A percentile compares a stretch with the other conserved stretches of the same genome.
These are phyloP conservation scores for Agrypnia vestita DNA, from an alignment of 1,140 invertebrate species.

Conservation along the genomic window DNA sequence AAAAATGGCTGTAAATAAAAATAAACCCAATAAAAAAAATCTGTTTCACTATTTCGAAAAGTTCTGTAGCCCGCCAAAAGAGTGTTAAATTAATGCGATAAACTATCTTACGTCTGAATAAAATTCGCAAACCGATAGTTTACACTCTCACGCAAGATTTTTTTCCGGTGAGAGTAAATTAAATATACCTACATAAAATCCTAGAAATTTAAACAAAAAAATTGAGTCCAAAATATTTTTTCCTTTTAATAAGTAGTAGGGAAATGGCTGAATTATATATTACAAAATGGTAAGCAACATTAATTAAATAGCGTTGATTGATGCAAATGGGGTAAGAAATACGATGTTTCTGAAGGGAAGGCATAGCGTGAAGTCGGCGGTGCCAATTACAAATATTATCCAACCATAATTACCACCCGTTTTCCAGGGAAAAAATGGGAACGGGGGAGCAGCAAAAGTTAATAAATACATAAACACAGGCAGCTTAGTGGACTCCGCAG, in stretches of 20 bases:
- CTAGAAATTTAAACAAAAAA: neutral
- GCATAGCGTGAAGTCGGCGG: slow-evolving; percentile 47
- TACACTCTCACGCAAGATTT: too few relatives aligned
- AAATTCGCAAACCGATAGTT: too few relatives aligned
- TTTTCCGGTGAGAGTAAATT: too few relatives aligned
- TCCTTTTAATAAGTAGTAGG: neutral
- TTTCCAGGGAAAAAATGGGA: slow-evolving; percentile 44
- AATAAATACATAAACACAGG: slow-evolving; percentile 55
- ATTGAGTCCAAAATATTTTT: neutral
- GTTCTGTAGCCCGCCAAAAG: too few relatives aligned
- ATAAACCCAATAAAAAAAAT: too few relatives aligned
- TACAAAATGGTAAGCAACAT: slow-evolving; percentile 43
- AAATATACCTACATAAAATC: too few relatives aligned
- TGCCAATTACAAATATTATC: slow-evolving; percentile 53
- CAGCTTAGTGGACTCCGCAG: slow-evolving; percentile 26
- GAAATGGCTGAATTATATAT: slow-evolving; percentile 31
- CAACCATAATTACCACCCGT: slow-evolving; percentile 50
- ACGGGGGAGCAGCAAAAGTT: slow-evolving; percentile 43
- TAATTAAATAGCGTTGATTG: slow-evolving; percentile 49
- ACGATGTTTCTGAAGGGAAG: slow-evolving; percentile 45
- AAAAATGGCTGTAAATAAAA: too few relatives aligned
- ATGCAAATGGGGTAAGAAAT: slow-evolving; percentile 50
- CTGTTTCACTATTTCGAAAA: too few relatives aligned
- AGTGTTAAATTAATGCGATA: too few relatives aligned
- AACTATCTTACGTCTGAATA: too few relatives aligned